Percentiles rank a stretch among this genome's conserved stretches.
These are phyloP conservation scores for Rhagium mordax DNA, from an alignment of 2,888 invertebrate genomes.

Conservation along the genomic window DNA sequence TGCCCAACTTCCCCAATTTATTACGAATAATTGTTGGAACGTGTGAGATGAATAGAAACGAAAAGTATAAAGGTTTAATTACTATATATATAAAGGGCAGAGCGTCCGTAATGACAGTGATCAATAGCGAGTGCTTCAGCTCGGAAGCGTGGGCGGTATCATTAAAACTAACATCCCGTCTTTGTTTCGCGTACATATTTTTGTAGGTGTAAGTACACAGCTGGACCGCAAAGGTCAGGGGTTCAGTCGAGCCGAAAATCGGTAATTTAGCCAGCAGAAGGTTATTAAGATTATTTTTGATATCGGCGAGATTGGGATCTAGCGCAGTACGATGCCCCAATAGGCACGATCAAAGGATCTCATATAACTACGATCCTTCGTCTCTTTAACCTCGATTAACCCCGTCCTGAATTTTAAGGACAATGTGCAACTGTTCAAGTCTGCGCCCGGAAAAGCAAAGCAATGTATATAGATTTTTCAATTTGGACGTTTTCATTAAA, in stretches of 20 bases:
- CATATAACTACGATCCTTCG: too few species aligned
- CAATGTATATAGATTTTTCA: background rate
- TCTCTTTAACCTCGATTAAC: too few species aligned
- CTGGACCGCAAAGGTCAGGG: too few species aligned
- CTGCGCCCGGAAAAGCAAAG: background rate
- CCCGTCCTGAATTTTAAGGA: background rate
- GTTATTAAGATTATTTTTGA: too few species aligned
- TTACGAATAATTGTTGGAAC: background rate
- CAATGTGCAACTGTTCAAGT: background rate
- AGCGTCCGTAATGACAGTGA: background rate
- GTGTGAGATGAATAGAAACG: background rate
- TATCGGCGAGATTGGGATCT: too few species aligned
- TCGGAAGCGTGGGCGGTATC: background rate
- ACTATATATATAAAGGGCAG: background rate
- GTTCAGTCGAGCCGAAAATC: too few species aligned
- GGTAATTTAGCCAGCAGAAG: too few species aligned
- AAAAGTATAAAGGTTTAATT: background rate
- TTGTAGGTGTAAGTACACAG: background rate
- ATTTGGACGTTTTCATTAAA: conserved; percentile 49
- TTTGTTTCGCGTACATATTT: background rate
- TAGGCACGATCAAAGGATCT: too few species aligned
- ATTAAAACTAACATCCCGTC: background rate
- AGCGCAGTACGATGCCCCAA: too few species aligned
- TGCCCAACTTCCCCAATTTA: background rate
- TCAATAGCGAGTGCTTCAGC: background rate